Base-by-base conservation (phyloP, 2,888 invertebrate species). In the Anoncus sp. region DNA sequence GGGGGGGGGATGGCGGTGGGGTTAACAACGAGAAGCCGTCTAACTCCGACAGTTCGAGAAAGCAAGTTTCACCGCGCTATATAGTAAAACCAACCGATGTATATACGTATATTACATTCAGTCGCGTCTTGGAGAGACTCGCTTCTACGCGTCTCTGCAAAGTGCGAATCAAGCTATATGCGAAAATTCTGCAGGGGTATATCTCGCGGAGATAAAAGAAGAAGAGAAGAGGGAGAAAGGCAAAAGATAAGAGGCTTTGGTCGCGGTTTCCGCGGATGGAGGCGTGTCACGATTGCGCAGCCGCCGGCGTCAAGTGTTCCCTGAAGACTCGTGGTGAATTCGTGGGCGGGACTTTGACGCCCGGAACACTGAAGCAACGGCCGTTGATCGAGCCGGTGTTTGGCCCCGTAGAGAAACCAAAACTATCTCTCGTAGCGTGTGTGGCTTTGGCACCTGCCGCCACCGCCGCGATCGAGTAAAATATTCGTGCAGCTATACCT, bases 201-300 rank as follows among this genome's bases (percentile, higher is more conserved):
- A 51, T 49, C 9, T 43, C 16, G 35, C 24, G 10, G 12, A 35
- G 45, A 72, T 45, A 24, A 45, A 63, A 43, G 27, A 18, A 18
- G 5, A 10, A 20, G 38, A 24, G 38, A 38, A 38, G 31, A 74
- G 67, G 57, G 78, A 70, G 75, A 70, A 53, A 45, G 27, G 49
- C 63, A 70, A 53, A 45, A 35, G 49, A 67, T 47, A 51, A 51
- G 53, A 57, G 38, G 63, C 49, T 43, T 40, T 43, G 63, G 24
- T 35, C 47, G 74, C 57, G 71, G 70, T 70, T 66, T 66, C 27
- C 62, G 38, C 60, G 43, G 24, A 51, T 59, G 22, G 60, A 82
- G 87, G 89, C 88, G 89, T 86, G 87, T 85, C 84, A 63, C 77
- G 65, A 77, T 69, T 82, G 88, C 88, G 88, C 89, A 88, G 85